phyloP scores from a whole-genome alignment of 1,140 invertebrate species.

The Pseudobourletiella spinata region DNA sequence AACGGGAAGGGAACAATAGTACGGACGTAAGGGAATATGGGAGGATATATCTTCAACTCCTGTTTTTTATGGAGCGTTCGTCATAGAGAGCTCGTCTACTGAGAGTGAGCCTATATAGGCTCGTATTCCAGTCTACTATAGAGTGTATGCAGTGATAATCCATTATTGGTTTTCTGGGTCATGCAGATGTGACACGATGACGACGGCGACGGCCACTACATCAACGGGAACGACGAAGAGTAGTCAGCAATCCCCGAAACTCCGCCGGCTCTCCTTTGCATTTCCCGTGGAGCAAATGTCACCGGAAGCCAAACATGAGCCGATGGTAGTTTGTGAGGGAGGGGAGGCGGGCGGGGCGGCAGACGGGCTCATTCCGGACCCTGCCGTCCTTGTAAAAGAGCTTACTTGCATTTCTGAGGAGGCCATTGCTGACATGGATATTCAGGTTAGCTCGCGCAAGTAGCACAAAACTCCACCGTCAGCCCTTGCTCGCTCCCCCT shows the following conservation, averaged over 20 bases:
- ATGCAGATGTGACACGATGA: conserved; percentile 24
- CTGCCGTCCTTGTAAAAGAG: conserved; percentile 42
- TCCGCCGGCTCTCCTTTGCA: conserved; percentile 27
- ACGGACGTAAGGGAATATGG: no score
- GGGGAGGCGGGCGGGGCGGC: not conserved
- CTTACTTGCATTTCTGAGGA: conserved; percentile 79
- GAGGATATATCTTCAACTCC: no score
- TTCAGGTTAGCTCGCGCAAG: conserved; percentile 44
- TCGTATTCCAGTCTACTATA: no score
- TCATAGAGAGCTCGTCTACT: no score
- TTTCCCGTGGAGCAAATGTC: conserved; percentile 30
- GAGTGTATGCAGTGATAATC: not conserved
- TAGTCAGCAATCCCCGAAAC: conserved; percentile 13
- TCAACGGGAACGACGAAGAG: not conserved
- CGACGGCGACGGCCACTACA: not conserved
- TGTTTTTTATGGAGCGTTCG: no score
- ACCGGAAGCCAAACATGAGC: conserved; percentile 29
- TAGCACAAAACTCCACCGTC: no score
- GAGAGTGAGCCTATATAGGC: no score
- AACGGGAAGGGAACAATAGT: no score
- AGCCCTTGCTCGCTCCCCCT: no score
- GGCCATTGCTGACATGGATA: conserved; percentile 70
- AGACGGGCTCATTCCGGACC: conserved; percentile 11
- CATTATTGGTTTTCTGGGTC: conserved; percentile 22
- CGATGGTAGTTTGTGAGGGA: conserved; percentile 5